Percentiles rank a stretch among this genome's conserved stretches.
These are phyloP conservation scores for Oceanites oceanicus DNA, from an alignment of 2,113 vertebrate species.

Conservation along the genomic window DNA sequence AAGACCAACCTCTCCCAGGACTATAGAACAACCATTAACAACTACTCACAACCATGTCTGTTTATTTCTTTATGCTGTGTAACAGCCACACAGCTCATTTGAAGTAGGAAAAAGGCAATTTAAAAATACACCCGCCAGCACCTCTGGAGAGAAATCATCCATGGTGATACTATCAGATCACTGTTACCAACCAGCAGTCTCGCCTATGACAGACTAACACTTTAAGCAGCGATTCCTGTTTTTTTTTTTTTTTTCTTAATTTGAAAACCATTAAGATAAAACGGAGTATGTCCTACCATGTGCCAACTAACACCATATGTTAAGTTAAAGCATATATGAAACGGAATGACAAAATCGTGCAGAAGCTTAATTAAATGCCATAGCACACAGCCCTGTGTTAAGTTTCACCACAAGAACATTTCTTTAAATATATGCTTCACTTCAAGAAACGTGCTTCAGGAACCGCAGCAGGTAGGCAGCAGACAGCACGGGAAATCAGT, in stretches of 20 bases:
- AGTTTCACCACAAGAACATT: not conserved
- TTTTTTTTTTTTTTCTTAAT: not conserved
- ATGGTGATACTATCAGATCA: not conserved
- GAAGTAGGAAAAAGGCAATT: not conserved
- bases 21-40: not conserved
- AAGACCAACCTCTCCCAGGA: not conserved
- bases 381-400: not conserved
- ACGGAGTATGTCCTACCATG: not conserved
- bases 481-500: not conserved
- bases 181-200: not conserved
- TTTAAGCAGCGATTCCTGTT: not conserved
- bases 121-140: not conserved
- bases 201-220: not conserved
- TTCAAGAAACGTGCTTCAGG: not conserved
- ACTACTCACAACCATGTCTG: not conserved
- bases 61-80: not conserved
- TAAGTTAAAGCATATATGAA: not conserved
- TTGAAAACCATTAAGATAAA: not conserved
- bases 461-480: not conserved
- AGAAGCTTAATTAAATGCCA: not conserved
- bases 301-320: not conserved
- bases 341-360: not conserved
- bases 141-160: not conserved
- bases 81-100: not conserved
- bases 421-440: not conserved